A percentile compares a stretch with the other conserved stretches of the same genome.
Conservation (phyloP, 2,888 invertebrate species). For the Plagodis dolabraria region DNA sequence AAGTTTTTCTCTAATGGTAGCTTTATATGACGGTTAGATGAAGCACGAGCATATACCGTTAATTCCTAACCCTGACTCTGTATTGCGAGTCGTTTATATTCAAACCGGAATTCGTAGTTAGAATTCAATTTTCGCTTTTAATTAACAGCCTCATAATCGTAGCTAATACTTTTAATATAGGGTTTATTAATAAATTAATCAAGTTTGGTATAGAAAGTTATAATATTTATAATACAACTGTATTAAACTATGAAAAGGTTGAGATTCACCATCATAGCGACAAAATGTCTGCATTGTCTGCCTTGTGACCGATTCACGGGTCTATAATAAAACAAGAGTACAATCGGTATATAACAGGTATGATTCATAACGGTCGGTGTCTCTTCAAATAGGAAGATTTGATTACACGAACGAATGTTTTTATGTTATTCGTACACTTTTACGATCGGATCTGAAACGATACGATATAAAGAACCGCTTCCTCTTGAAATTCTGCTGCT, state of each 20-base stretch:
- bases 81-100: no score
- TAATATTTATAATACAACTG: not conserved
- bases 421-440: not conserved
- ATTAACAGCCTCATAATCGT: no score
- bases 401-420: not conserved
- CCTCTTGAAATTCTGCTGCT: not conserved
- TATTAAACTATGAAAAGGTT: not conserved
- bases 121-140: no score
- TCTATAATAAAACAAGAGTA: constrained; percentile 9
- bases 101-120: no score
- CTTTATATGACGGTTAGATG: no score
- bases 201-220: no score
- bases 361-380: constrained; percentile 5
- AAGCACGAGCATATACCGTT: no score
- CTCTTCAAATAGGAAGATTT: constrained; percentile 4
- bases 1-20: no score
- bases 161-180: no score
- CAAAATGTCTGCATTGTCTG: not conserved
- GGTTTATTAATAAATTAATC: no score
- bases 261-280: not conserved
- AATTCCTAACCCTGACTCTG: no score
- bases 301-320: not conserved
- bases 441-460: not conserved
- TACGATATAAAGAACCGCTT: not conserved
- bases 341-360: constrained; percentile 7